Conservation (phyloP, 2,113 vertebrate genomes). For the Chlamydotis undulata region DNA sequence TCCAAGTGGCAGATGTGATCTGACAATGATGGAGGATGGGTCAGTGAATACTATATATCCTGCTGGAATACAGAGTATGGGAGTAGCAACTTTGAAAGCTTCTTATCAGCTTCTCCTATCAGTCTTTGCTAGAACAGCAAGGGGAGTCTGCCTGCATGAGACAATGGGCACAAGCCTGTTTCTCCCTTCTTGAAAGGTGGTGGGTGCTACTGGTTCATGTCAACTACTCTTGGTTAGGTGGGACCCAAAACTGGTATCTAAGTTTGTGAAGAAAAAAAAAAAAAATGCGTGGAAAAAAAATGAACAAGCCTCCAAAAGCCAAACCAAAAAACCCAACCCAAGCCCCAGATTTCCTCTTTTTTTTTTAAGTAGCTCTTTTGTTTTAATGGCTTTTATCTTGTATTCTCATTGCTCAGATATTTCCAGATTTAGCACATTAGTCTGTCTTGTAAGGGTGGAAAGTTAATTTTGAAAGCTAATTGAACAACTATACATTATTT, state of each 20-base stretch:
- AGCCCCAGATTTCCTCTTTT: accelerated
- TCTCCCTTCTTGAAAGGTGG: neutral
- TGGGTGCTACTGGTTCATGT: neutral
- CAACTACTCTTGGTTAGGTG: neutral
- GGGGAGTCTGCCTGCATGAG: neutral
- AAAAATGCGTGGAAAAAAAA: accelerated
- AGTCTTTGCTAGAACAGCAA: neutral
- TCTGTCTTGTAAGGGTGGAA: neutral
- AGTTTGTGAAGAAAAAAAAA: neutral
- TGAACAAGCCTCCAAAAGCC: neutral
- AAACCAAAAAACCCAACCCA: neutral
- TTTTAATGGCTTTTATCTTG: neutral
- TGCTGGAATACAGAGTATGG: neutral
- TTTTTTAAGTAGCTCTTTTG: neutral
- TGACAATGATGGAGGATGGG: neutral
- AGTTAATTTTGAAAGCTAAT: neutral
- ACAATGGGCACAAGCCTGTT: neutral
- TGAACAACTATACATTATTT: neutral
- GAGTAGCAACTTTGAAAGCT: neutral
- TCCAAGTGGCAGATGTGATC: neutral
- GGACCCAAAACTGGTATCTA: neutral
- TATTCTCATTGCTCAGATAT: neutral
- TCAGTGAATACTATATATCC: neutral
- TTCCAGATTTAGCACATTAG: neutral
- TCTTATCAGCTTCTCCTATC: neutral